These are phyloP conservation scores for Pseudochirops corinnae DNA, from an alignment of 2,797 vertebrate genomes.

Conservation along the genomic window DNA sequence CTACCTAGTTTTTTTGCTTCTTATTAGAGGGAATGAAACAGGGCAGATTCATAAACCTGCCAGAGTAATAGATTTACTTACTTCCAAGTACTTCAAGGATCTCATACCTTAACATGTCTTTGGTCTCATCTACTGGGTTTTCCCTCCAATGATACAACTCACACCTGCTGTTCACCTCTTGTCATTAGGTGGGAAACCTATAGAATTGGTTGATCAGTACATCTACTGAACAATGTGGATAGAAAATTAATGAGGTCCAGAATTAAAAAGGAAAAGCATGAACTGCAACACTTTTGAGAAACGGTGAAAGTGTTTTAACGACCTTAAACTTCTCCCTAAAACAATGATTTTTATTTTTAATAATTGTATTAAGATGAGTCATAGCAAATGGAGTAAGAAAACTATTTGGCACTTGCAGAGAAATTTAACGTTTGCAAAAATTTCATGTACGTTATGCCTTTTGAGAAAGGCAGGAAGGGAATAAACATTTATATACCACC, in stretches of 20 bases:
- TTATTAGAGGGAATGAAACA: not conserved
- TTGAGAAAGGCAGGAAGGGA: not conserved
- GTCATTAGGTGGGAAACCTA: not conserved
- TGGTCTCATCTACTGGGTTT: not conserved
- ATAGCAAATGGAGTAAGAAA: not conserved
- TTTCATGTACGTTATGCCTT: not conserved
- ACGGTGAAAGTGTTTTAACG: no score
- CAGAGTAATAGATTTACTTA: slow-evolving; percentile 14
- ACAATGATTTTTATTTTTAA: not conserved
- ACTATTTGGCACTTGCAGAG: not conserved
- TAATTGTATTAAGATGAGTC: not conserved
- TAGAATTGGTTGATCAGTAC: not conserved
- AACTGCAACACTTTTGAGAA: not conserved
- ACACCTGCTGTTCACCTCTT: not conserved
- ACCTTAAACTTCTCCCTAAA: not conserved
- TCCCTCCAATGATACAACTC: not conserved
- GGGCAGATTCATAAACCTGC: not conserved
- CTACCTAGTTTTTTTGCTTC: not conserved
- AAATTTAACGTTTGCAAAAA: not conserved
- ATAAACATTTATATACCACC: not conserved
- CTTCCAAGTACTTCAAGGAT: not conserved
- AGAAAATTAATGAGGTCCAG: not conserved
- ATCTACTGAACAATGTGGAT: not conserved
- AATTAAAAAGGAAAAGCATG: not conserved
- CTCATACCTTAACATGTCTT: not conserved